A percentile compares a stretch with the other conserved stretches of the same genome.
These are phyloP conservation scores for Limnodromus scolopaceus DNA, from an alignment of 2,797 vertebrate genomes.

Conservation along the genomic window DNA sequence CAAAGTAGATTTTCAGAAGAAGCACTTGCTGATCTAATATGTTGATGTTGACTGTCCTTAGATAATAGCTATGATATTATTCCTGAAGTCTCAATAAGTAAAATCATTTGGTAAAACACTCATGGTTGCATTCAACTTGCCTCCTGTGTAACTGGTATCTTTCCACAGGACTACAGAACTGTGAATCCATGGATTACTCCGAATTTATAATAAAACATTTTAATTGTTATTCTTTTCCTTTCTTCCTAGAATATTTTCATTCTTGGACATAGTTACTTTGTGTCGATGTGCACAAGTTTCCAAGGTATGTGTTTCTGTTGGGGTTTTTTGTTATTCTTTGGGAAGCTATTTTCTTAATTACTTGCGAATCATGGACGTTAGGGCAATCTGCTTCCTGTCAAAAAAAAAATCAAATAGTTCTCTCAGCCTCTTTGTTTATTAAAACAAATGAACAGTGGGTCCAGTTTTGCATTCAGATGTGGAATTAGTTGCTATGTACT, in stretches of 20 bases:
- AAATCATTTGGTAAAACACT: neutral
- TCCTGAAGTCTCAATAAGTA: neutral
- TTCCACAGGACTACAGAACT: neutral
- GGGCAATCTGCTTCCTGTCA: neutral
- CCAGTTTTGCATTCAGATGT: neutral
- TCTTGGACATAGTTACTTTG: conserved; percentile 94
- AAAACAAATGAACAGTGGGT: neutral
- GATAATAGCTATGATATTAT: neutral
- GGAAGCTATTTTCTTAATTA: neutral
- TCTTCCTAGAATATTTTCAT: conserved; percentile 94
- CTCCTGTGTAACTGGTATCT: neutral
- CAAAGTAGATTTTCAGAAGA: neutral
- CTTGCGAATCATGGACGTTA: neutral
- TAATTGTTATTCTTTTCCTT: conserved; percentile 44
- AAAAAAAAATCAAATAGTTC: neutral
- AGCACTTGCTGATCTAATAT: neutral
- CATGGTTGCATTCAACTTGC: neutral
- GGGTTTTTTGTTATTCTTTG: neutral
- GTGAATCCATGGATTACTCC: neutral
- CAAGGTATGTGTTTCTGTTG: conserved; percentile 83
- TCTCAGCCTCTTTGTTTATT: neutral
- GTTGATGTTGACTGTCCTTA: neutral
- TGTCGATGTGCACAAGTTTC: conserved; percentile 96
- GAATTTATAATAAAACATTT: neutral
- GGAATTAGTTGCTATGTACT: neutral